Conservation (phyloP, 2,888 invertebrate genomes). For the Leptarthrus brevirostris region DNA sequence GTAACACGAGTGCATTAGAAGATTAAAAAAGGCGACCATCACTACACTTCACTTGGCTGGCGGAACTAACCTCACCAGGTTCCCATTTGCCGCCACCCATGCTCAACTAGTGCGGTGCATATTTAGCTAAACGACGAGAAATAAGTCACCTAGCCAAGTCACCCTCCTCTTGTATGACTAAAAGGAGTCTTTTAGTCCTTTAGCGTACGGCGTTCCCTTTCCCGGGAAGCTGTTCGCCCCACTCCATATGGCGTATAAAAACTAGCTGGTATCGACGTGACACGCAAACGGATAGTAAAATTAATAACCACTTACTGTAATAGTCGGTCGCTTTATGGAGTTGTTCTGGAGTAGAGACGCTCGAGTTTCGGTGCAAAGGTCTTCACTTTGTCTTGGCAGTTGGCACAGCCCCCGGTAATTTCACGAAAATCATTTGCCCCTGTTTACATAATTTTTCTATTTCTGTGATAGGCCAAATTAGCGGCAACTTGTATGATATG, state of each 20-base stretch:
- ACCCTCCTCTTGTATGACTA: background rate
- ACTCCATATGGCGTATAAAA: constrained; percentile 36
- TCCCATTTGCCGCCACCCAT: constrained; percentile 1
- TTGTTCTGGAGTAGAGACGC: constrained; percentile 24
- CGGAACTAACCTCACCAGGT: constrained; percentile 32
- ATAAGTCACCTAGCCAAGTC: constrained; percentile 30
- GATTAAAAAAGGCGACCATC: constrained; percentile 54
- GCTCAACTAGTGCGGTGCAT: constrained; percentile 5
- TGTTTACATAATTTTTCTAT: constrained; percentile 46
- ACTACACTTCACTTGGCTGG: constrained; percentile 43
- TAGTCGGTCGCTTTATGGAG: constrained; percentile 53
- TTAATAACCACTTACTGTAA: constrained; percentile 59
- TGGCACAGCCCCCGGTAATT: constrained; percentile 3
- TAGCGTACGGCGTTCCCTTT: constrained; percentile 12
- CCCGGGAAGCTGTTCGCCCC: constrained; percentile 32
- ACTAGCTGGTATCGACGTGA: constrained; percentile 54
- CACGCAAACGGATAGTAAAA: constrained; percentile 59
- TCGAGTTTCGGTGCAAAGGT: background rate
- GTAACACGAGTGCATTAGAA: constrained; percentile 55
- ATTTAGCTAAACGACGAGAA: constrained; percentile 49
- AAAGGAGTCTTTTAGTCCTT: background rate
- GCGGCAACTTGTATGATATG: constrained; percentile 41
- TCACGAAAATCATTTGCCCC: constrained; percentile 36
- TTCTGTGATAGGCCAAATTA: constrained; percentile 35
- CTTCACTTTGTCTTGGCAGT: background rate